These are phyloP conservation scores for Platichthys flesus DNA, from an alignment of 2,113 vertebrate genomes.

Conservation along the genomic window DNA sequence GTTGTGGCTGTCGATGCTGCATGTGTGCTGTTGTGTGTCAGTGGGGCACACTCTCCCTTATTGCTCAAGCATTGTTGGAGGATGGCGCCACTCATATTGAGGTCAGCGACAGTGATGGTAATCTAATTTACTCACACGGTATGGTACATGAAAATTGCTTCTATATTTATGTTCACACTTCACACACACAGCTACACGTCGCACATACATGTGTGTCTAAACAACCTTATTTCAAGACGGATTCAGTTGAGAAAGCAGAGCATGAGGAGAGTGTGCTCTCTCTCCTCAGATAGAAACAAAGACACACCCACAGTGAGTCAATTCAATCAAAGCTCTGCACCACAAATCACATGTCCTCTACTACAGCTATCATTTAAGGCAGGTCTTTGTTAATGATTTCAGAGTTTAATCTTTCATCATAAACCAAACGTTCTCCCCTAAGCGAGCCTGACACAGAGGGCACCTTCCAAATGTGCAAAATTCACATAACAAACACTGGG, in stretches of 20 bases:
- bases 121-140: constrained; percentile 69
- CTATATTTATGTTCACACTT: constrained; percentile 36
- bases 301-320: background rate
- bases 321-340: background rate
- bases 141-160: constrained; percentile 39
- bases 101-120: constrained; percentile 74
- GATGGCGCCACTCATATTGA: constrained; percentile 62
- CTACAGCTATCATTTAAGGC: background rate
- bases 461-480: too few relatives aligned
- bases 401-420: too few relatives aligned
- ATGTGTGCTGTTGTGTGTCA: constrained; percentile 75
- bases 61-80: constrained; percentile 58
- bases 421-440: too few relatives aligned
- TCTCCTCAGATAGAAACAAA: background rate
- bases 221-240: constrained; percentile 32
- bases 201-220: constrained; percentile 22
- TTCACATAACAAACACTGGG: too few relatives aligned
- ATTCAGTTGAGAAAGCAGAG: background rate
- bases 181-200: constrained; percentile 1
- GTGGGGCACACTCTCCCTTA: constrained; percentile 67
- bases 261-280: background rate
- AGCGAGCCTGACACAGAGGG: too few relatives aligned
- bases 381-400: background rate
- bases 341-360: background rate
- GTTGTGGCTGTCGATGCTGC: constrained; percentile 50